Evolutionary conservation across 2,888 invertebrate genomes (phyloP), one percentile per base, ranked within the genome.

Genomic region (Phytoseiulus persimilis): DNA sequence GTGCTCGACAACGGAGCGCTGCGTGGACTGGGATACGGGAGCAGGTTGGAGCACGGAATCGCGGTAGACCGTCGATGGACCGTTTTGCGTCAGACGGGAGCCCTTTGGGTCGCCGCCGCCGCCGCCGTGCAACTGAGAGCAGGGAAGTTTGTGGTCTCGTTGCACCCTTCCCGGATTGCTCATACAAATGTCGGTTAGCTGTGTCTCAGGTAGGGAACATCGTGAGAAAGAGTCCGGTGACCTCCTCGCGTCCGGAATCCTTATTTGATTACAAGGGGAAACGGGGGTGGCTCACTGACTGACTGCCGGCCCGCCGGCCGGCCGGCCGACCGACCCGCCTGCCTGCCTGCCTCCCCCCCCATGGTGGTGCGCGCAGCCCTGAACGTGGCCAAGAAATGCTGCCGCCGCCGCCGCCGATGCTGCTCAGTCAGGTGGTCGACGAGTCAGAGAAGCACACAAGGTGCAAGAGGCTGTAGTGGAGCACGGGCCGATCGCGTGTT

Each of bases 181-280:
- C 31, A 83, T 33, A 87, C 87, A 87, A 87, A 87, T 87, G 87
- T 87, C 87, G 87, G 87, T 87, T 87, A 87, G 87, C 87, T 87
- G 87, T 87, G 87, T 87, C 87, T 87, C 87, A 33, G 87, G 87
- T 45, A 87, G 32, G 39, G 87, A n/a, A 33, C 39, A 87, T 87
- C 87, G 87, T 87, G 87, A 45, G 87, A 87, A 87, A 33, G 87
- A 45, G 87, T 87, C 87, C 87, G 87, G 39, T 87, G 87, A 87
- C 87, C 87, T 87, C 87, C 87, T 87, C 83, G 31, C 83, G 32
- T 32, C 32, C 87, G 45, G 87, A 87, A 87, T 45, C 32, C 87
- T 87, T 87, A 87, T 33, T 87, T 87, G 87, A 87, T 87, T 87
- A 87, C 87, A 87, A 65, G 65, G 65, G 65, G 65, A 65, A 65